These are phyloP conservation scores for Eueides isabella DNA, from an alignment of 1,140 invertebrate species.

Conservation along the genomic window DNA sequence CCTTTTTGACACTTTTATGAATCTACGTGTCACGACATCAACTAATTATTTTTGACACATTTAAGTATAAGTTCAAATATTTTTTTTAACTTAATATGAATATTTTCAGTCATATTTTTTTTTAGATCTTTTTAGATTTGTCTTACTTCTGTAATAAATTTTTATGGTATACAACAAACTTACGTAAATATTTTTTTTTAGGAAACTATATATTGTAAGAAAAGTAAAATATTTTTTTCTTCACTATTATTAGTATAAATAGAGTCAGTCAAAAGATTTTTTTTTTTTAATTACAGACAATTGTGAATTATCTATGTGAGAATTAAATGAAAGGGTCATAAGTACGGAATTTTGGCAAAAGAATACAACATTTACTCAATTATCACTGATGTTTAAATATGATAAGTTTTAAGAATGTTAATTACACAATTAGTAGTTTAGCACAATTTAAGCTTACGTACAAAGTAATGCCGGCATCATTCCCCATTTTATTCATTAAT, in stretches of 20 bases:
- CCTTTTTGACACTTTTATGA: conserved; percentile 51
- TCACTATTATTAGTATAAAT: too few species aligned
- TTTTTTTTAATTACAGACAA: not conserved
- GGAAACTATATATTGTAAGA: too few species aligned
- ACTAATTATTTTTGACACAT: conserved; percentile 11
- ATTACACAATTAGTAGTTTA: conserved; percentile 26
- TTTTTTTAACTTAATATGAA: not conserved
- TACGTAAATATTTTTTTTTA: too few species aligned
- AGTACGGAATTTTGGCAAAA: conserved; percentile 21
- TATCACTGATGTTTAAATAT: conserved; percentile 12
- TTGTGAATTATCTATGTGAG: conserved; percentile 22
- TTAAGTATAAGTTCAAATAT: not conserved
- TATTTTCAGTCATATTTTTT: too few species aligned
- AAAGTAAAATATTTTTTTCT: too few species aligned
- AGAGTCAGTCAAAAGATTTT: too few species aligned
- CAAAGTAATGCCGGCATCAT: not conserved
- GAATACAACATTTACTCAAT: conserved; percentile 4
- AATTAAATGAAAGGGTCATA: conserved; percentile 12
- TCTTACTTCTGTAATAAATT: too few species aligned
- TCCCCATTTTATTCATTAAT: not conserved
- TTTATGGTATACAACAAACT: too few species aligned
- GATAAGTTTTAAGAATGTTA: conserved; percentile 20
- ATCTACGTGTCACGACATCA: conserved; percentile 42
- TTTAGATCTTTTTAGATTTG: too few species aligned
- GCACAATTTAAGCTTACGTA: not conserved